These are phyloP conservation scores for Antheraea yamamai DNA, from an alignment of 2,888 invertebrate species.

Conservation along the genomic window DNA sequence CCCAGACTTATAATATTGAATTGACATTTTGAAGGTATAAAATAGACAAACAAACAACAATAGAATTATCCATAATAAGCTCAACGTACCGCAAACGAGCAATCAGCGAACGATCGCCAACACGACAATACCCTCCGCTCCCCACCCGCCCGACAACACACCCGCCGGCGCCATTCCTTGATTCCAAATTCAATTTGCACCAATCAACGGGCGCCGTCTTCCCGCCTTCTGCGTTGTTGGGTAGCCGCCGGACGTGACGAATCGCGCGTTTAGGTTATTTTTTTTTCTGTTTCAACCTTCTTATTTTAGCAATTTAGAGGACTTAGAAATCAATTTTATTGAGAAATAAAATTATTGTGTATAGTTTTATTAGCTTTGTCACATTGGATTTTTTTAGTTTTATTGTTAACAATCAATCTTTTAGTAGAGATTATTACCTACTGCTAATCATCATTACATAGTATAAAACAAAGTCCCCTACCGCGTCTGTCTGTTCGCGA, in stretches of 20 bases:
- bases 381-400: too few species aligned
- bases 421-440: too few species aligned
- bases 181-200: slow-evolving; percentile 82
- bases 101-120: slow-evolving; percentile 81
- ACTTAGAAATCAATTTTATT: slow-evolving; percentile 6
- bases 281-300: slow-evolving; percentile 20
- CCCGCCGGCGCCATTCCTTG: slow-evolving; percentile 55
- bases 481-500: too few species aligned
- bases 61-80: slow-evolving; percentile 45
- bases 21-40: not conserved
- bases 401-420: too few species aligned
- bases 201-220: slow-evolving; percentile 80
- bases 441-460: too few species aligned
- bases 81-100: slow-evolving; percentile 77
- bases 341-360: not conserved
- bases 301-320: slow-evolving; percentile 5
- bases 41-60: slow-evolving; percentile 15
- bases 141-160: slow-evolving; percentile 31
- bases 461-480: too few species aligned
- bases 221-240: slow-evolving; percentile 73
- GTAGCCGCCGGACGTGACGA: slow-evolving; percentile 65
- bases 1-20: not conserved
- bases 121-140: slow-evolving; percentile 72
- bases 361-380: not conserved
- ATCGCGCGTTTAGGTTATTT: slow-evolving; percentile 25